Percentiles rank a stretch among this genome's conserved stretches.
phyloP scores from a whole-genome alignment of 2,113 vertebrate genomes.

The Syrrhaptes paradoxus region DNA sequence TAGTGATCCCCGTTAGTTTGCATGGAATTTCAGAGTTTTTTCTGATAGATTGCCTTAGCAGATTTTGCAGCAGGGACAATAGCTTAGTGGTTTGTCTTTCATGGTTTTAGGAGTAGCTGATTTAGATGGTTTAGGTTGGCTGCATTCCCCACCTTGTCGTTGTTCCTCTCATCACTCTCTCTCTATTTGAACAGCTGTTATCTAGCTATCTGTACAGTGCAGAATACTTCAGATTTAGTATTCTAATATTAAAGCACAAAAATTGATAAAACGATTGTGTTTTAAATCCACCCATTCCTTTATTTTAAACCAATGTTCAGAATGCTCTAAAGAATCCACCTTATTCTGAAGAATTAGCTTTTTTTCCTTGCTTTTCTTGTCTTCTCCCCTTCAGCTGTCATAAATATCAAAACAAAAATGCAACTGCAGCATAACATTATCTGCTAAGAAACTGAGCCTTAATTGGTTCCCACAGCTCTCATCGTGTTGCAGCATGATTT shows the following conservation, averaged over 20 bases:
- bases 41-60: neutral
- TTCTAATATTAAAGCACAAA: neutral
- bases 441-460: neutral
- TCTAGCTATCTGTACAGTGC: neutral
- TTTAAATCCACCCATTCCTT: neutral
- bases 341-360: neutral
- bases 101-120: neutral
- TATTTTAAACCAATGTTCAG: neutral
- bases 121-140: neutral
- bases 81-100: neutral
- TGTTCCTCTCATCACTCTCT: neutral
- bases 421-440: neutral
- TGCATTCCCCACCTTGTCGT: neutral
- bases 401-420: neutral
- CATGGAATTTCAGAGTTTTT: neutral
- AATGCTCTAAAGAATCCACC: neutral
- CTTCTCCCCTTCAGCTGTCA: neutral
- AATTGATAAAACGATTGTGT: neutral
- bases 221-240: neutral
- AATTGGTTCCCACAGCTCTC: neutral
- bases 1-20: neutral
- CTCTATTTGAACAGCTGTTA: neutral
- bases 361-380: neutral
- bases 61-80: neutral
- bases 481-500: neutral